phyloP scores from a whole-genome alignment of 1,140 invertebrate genomes.

The Zaprionus vittiger region DNA sequence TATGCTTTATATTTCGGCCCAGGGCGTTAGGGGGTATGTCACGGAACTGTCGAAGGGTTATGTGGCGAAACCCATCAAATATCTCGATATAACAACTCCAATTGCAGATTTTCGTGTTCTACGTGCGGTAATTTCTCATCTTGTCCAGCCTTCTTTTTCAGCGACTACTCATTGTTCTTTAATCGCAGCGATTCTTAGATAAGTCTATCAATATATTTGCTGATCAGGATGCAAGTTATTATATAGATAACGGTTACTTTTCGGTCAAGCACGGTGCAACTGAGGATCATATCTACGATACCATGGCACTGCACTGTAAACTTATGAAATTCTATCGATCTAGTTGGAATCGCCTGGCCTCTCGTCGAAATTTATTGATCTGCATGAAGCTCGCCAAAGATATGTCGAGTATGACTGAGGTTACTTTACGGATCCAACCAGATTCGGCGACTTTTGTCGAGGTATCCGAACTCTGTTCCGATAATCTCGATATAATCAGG shows the following conservation, averaged over 20 bases:
- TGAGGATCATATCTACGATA: slow-evolving; percentile 67
- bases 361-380: slow-evolving; percentile 64
- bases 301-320: slow-evolving; percentile 70
- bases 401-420: slow-evolving; percentile 30
- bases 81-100: slow-evolving; percentile 64
- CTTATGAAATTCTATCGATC: slow-evolving; percentile 69
- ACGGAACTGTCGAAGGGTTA: slow-evolving; percentile 58
- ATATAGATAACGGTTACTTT: slow-evolving; percentile 72
- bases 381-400: slow-evolving; percentile 66
- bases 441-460: slow-evolving; percentile 68
- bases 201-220: slow-evolving; percentile 74
- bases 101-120: slow-evolving; percentile 64
- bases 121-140: slow-evolving; percentile 49
- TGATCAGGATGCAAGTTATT: slow-evolving; percentile 68
- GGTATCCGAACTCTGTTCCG: slow-evolving; percentile 67
- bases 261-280: slow-evolving; percentile 67
- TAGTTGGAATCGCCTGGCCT: slow-evolving; percentile 71
- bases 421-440: slow-evolving; percentile 56
- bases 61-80: slow-evolving; percentile 58
- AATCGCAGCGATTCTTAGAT: slow-evolving; percentile 48
- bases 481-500: slow-evolving; percentile 61
- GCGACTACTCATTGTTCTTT: not conserved
- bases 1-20: slow-evolving; percentile 59
- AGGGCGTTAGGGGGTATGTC: slow-evolving; percentile 69
- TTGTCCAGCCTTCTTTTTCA: not conserved